Base-by-base conservation (phyloP, 2,113 vertebrate genomes). In the Ellobius talpinus region DNA sequence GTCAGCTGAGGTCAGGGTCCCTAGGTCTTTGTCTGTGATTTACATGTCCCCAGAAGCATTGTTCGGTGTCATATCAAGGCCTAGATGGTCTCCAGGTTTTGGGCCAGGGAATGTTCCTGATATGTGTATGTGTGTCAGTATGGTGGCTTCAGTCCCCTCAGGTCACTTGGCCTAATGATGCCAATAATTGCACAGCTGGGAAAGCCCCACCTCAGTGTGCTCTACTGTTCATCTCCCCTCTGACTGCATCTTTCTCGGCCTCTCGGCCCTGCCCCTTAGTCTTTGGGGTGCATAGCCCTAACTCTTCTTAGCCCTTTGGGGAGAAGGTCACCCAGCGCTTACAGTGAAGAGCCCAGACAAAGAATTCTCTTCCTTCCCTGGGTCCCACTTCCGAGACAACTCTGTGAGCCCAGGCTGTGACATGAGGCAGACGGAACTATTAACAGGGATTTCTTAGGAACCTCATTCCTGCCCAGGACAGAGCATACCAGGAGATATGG, bases 11-110 rank as follows among this genome's bases (percentile, higher is more conserved):
- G 63, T 93, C 61, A 39, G 66, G 87, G 47, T 58, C 36, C 73
- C 14, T 74, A 85, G 91, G 36, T 65, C 93, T 96, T 88, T 36
- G 29, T 73, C 86, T 88, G 1, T 87, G 47, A 84, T 55, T 90
- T 79, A 39, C 42, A 36, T 39, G 39, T 90, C 42, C 31, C 50
- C 42, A 65, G 89, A 33, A 91, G 19, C 89, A 42, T 52, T 3
- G 1, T 63, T 82, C 65, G 72, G 29, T 63, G 61, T 95, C 70
- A 68, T 3, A 39, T 76, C 88, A 93, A 31, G 77, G 24, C 72
- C 65, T 47, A 0, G 61, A 66, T 86, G 29, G 68, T 77, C 39
- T 84, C 21, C n/a, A 73, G 45, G 61, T 90, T 87, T 4, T 7
- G 82, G 52, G 39, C 55, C 85, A 63, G 21, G 87, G 70, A 63